Conservation (phyloP, 2,888 invertebrate species). For the Rhagonycha lutea region DNA sequence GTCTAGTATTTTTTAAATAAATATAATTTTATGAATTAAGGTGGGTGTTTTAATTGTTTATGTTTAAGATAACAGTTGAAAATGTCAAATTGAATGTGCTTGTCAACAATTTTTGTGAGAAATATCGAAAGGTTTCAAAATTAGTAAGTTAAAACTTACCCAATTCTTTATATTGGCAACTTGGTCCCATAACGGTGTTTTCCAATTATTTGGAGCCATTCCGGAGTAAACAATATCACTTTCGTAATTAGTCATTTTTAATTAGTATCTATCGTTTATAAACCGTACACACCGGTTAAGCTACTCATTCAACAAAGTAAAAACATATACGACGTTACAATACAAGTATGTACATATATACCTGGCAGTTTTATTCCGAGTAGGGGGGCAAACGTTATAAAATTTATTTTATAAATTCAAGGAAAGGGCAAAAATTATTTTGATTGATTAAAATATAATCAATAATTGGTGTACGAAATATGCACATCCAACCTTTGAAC, state of each 20-base stretch:
- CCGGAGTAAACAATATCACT: conserved; percentile 6
- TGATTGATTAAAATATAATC: background rate
- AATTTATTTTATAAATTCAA: background rate
- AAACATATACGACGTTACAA: conserved; percentile 20
- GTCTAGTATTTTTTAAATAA: background rate
- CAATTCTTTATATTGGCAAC: conserved; percentile 1
- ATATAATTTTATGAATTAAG: background rate
- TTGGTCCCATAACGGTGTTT: conserved; percentile 5
- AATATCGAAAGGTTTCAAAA: background rate
- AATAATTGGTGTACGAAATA: background rate
- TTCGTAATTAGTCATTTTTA: conserved; percentile 13
- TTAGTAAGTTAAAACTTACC: conserved; percentile 4
- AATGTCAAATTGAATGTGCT: background rate
- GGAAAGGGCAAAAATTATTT: background rate
- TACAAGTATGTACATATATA: conserved; percentile 20
- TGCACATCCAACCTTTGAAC: background rate
- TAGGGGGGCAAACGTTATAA: conserved; percentile 6
- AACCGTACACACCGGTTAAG: background rate
- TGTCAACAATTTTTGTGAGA: background rate
- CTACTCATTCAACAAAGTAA: conserved; percentile 17
- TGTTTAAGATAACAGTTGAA: background rate
- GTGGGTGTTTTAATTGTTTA: background rate
- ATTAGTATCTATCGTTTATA: background rate
- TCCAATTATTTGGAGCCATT: conserved; percentile 5
- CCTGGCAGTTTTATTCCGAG: conserved; percentile 9